Percentiles rank a stretch among this genome's conserved stretches.
phyloP scores from a whole-genome alignment of 2,888 invertebrate genomes.

The Hypolimnas misippus region DNA sequence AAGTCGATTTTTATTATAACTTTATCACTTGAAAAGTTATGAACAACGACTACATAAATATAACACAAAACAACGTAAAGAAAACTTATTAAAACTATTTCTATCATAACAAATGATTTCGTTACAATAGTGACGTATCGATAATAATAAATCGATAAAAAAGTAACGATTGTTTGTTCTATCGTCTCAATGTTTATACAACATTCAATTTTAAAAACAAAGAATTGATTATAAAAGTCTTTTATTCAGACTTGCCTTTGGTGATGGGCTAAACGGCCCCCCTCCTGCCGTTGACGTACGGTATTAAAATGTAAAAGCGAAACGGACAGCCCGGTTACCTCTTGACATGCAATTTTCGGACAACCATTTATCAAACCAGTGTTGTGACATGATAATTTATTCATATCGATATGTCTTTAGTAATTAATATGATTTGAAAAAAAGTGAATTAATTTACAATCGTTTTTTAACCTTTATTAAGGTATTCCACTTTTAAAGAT shows the following conservation, averaged over 20 bases:
- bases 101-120: neutral
- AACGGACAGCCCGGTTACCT: conserved; percentile 72
- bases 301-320: conserved; percentile 76
- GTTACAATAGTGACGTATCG: neutral
- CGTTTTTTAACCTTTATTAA: neutral
- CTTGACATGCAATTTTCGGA: conserved; percentile 81
- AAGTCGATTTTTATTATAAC: too few relatives aligned
- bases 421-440: conserved; percentile 18
- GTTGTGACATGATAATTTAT: conserved; percentile 48
- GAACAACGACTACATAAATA: too few relatives aligned
- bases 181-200: conserved; percentile 16
- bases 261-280: conserved; percentile 67
- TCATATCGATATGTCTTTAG: conserved; percentile 48
- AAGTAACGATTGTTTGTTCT: neutral
- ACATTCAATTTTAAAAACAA: conserved; percentile 38
- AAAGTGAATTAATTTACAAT: neutral
- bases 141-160: neutral
- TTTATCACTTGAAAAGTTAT: too few relatives aligned
- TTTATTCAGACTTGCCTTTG: conserved; percentile 51
- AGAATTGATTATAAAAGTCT: conserved; percentile 40
- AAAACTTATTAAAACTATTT: neutral
- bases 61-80: too few relatives aligned
- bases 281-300: conserved; percentile 61
- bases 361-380: conserved; percentile 72
- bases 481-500: too few relatives aligned